Evolutionary conservation across 2,888 invertebrate species (phyloP).

Genomic region (Himalopsyche japonica): DNA sequence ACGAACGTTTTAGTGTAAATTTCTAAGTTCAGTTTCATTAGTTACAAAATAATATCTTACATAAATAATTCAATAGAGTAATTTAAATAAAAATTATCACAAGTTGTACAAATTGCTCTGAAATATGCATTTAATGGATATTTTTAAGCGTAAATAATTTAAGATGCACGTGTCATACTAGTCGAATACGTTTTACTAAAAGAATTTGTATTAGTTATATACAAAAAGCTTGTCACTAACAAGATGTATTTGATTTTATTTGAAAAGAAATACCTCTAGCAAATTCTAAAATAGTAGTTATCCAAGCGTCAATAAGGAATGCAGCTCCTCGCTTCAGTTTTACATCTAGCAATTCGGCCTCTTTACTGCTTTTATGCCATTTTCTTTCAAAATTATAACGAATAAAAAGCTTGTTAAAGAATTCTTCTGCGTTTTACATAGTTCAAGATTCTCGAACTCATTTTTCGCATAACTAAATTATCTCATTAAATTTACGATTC

Average conservation of each 20-base stretch:
- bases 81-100: too few species aligned
- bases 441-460: not conserved
- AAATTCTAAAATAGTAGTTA: not conserved
- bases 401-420: not conserved
- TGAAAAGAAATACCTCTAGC: not conserved
- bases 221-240: not conserved
- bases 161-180: too few species aligned
- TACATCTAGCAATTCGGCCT: not conserved
- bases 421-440: not conserved
- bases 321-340: not conserved
- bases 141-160: too few species aligned
- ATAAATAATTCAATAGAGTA: too few species aligned
- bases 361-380: conserved; percentile 4
- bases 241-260: not conserved
- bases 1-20: too few species aligned
- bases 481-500: too few species aligned
- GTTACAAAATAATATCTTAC: too few species aligned
- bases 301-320: not conserved
- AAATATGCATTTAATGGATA: too few species aligned
- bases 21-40: too few species aligned
- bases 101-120: too few species aligned
- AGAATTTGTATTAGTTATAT: not conserved
- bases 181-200: too few species aligned
- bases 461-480: not conserved
- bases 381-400: conserved; percentile 19